phyloP scores from a whole-genome alignment of 35 echinoderm and acorn worm genomes.

The Nesometra sesokonis region DNA sequence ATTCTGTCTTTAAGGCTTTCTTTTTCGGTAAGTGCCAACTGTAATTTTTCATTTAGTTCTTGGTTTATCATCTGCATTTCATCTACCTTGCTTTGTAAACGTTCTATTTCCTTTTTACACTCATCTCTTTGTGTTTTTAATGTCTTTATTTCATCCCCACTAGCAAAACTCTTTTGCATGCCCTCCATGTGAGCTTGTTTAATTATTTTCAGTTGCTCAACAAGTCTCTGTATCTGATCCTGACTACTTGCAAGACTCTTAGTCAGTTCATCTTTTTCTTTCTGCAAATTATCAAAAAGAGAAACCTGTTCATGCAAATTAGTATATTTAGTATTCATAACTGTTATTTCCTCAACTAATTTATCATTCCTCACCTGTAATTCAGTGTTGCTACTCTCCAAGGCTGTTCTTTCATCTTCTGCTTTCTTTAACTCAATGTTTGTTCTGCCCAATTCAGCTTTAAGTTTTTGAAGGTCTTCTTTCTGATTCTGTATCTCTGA shows the following conservation, averaged over 20 bases:
- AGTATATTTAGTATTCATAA: neutral
- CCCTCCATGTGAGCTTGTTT: slow-evolving; percentile 44
- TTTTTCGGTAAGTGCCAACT: neutral
- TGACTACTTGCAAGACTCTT: neutral
- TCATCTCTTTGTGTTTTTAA: slow-evolving; percentile 1
- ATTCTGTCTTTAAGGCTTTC: slow-evolving; percentile 17
- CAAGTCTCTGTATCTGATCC: slow-evolving; percentile 23
- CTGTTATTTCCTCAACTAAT: neutral
- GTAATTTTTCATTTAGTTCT: slow-evolving; percentile 19
- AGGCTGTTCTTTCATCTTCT: no score
- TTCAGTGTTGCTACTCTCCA: neutral
- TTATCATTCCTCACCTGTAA: neutral
- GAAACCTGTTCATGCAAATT: neutral
- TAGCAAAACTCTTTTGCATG: slow-evolving; percentile 10
- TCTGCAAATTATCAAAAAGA: neutral
- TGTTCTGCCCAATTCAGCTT: no score
- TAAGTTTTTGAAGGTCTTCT: no score
- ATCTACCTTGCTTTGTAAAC: slow-evolving; percentile 17
- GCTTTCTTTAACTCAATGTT: no score
- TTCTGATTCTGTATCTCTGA: no score
- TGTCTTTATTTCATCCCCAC: neutral
- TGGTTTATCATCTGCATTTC: slow-evolving; percentile 2
- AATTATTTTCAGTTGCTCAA: slow-evolving; percentile 35
- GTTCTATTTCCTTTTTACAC: slow-evolving; percentile 1
- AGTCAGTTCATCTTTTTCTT: neutral